These are phyloP conservation scores for Platichthys flesus DNA, from an alignment of 2,113 vertebrate genomes.

Conservation along the genomic window DNA sequence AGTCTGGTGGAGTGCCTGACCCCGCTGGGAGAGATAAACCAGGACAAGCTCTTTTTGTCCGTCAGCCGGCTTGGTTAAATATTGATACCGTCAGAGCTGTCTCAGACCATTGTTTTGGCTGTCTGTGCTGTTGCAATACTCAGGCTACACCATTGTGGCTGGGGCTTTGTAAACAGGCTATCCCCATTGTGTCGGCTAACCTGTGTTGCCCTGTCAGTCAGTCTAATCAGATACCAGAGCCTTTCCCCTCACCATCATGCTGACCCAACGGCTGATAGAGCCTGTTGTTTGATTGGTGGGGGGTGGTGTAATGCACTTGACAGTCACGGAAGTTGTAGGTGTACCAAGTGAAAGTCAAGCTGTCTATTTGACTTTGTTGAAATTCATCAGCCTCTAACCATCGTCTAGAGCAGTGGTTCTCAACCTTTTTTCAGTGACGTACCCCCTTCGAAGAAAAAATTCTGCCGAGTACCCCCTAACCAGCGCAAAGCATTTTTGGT, in stretches of 20 bases:
- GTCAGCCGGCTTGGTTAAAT: slow-evolving; percentile 58
- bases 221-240: slow-evolving; percentile 55
- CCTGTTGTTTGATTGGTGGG: slow-evolving; percentile 61
- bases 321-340: slow-evolving; percentile 53
- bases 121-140: slow-evolving; percentile 40
- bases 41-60: slow-evolving; percentile 46
- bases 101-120: slow-evolving; percentile 55
- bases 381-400: slow-evolving; percentile 17
- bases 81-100: slow-evolving; percentile 56
- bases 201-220: slow-evolving; percentile 56
- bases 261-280: slow-evolving; percentile 51
- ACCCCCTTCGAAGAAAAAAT: too few relatives aligned
- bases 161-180: slow-evolving; percentile 56
- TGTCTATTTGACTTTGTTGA: slow-evolving; percentile 15
- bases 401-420: too few relatives aligned
- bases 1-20: slow-evolving; percentile 27
- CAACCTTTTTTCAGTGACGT: too few relatives aligned
- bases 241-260: slow-evolving; percentile 48
- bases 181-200: slow-evolving; percentile 51
- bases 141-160: slow-evolving; percentile 34
- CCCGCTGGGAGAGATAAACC: slow-evolving; percentile 53
- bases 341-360: slow-evolving; percentile 17
- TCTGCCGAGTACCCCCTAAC: too few relatives aligned
- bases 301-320: slow-evolving; percentile 60
- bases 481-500: too few relatives aligned